Base-by-base conservation (phyloP, 2,797 vertebrate genomes). In the Microctenopoma lineatum region DNA sequence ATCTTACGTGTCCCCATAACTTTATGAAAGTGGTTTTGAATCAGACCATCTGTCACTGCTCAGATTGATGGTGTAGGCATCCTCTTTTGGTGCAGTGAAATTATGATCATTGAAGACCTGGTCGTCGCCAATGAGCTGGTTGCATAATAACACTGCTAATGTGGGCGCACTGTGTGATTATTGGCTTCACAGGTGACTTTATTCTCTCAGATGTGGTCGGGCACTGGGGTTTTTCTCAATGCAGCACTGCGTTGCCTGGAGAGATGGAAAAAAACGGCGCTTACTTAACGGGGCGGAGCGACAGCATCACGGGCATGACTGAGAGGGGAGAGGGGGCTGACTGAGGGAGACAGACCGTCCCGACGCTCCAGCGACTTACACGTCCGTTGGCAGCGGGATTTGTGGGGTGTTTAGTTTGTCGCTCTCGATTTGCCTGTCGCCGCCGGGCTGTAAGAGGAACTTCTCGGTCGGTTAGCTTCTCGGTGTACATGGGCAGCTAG, bases 401-500 rank as follows among this genome's bases (percentile, higher is more conserved):
- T 14, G 1, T 3, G 3, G 2, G 21, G 25, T 29, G 53, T 65
- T 53, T 29, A 3, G 18, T 45, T n/a, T 1, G 0, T 34, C 21
- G 8, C 32, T 11, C 0, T 44, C 3, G 7, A 7, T 11, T n/a
- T 50, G 45, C 8, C n/a, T 0, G 5, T 39, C 4, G 3, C 3
- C 4, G 52, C 4, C 46, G 27, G 25, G 11, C 21, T 38, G 27
- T 60, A 21, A 45, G 13, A 21, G 41, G 18, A 32, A 47, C 7
- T 59, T 3, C 1, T 16, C 11, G 15, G 3, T 3, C 34, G 14
- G 5, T 54, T 36, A 38, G 50, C 51, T 11, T 3, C 25, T 21
- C 44, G 6, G 29, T 55, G 67, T 80, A 26, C 27, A 89, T 83
- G 85, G 61, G 21, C 27, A 66, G 84, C 75, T 85, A 84, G 77